Evolutionary conservation across 2,113 vertebrate genomes (phyloP).

Genomic region (Pontoporia blainvillei): DNA sequence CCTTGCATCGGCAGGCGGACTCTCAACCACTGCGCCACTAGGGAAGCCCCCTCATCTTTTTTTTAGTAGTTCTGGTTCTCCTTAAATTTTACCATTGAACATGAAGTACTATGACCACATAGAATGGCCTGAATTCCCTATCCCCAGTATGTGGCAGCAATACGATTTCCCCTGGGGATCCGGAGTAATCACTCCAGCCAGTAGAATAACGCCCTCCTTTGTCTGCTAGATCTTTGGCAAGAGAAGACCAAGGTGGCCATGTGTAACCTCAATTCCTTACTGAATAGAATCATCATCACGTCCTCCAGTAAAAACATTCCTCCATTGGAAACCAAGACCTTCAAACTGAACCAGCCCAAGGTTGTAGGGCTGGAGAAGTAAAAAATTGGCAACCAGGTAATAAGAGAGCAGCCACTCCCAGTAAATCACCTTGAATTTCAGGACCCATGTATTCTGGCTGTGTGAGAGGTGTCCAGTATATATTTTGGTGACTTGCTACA

Average conservation of each 20-base stretch:
- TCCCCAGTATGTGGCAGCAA: background rate
- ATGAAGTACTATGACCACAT: background rate
- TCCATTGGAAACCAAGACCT: background rate
- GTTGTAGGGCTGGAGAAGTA: background rate
- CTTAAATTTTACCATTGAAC: background rate
- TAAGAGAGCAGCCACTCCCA: background rate
- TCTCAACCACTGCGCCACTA: too few relatives aligned
- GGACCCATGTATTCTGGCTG: too few relatives aligned
- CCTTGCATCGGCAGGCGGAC: too few relatives aligned
- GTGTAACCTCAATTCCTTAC: background rate
- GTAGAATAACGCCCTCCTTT: background rate
- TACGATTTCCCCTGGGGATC: background rate
- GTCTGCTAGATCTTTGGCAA: background rate
- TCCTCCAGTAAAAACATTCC: background rate
- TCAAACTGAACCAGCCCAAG: background rate
- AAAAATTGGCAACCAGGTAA: background rate
- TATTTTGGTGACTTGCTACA: background rate
- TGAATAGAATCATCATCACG: background rate
- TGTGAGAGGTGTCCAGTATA: too few relatives aligned
- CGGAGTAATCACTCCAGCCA: background rate
- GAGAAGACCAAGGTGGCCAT: background rate
- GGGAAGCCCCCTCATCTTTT: background rate
- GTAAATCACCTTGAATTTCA: background rate
- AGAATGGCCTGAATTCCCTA: background rate
- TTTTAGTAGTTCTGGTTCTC: background rate